These are phyloP conservation scores for Drosophila guanche DNA, from an alignment of 1,140 invertebrate species.

Conservation along the genomic window DNA sequence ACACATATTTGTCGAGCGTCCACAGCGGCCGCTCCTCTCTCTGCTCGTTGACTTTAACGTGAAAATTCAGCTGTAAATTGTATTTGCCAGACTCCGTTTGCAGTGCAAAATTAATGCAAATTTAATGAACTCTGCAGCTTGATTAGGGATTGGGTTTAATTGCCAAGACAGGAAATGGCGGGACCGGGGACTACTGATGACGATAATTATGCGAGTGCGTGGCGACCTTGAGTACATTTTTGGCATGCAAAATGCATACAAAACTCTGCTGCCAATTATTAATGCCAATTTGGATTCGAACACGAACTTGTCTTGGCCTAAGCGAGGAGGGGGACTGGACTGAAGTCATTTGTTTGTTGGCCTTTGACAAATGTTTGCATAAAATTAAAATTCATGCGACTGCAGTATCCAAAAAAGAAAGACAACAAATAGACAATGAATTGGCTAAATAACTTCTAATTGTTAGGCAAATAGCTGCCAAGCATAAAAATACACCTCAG, in stretches of 20 bases:
- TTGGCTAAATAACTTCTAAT: slow-evolving; percentile 77
- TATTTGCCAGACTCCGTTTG: slow-evolving; percentile 41
- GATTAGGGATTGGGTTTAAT: slow-evolving; percentile 8
- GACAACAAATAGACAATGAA: slow-evolving; percentile 68
- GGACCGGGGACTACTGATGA: background rate
- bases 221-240: slow-evolving; percentile 52
- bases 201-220: slow-evolving; percentile 7
- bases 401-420: slow-evolving; percentile 40
- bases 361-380: slow-evolving; percentile 69
- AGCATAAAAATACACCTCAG: slow-evolving; percentile 23
- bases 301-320: slow-evolving; percentile 33
- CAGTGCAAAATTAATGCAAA: slow-evolving; percentile 53
- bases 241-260: slow-evolving; percentile 63
- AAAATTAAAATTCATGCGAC: slow-evolving; percentile 75
- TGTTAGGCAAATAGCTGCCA: slow-evolving; percentile 69
- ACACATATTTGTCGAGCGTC: slow-evolving; percentile 57
- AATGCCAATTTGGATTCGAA: slow-evolving; percentile 57
- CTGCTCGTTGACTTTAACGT: slow-evolving; percentile 58
- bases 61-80: slow-evolving; percentile 49
- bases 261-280: slow-evolving; percentile 56
- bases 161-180: background rate
- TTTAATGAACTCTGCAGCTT: slow-evolving; percentile 57
- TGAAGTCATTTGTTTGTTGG: slow-evolving; percentile 36
- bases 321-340: background rate
- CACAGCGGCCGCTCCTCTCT: slow-evolving; percentile 17